Conservation (phyloP, 2,888 invertebrate genomes). For the Adelphocoris suturalis region DNA sequence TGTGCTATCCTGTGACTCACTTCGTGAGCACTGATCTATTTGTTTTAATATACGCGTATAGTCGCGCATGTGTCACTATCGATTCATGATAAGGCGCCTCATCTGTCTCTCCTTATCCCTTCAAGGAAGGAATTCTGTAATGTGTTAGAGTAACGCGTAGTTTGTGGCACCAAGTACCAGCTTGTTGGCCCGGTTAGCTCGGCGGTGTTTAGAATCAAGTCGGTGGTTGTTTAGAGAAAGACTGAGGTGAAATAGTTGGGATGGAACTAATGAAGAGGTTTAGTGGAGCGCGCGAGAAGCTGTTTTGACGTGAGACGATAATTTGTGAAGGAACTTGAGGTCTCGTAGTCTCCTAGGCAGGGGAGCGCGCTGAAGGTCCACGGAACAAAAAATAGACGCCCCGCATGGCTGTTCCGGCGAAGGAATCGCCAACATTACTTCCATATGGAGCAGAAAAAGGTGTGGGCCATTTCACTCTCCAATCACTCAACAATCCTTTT, state of each 20-base stretch:
- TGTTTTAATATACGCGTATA: no score
- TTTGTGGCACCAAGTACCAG: background rate
- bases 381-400: background rate
- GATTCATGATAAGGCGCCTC: no score
- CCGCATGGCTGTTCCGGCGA: background rate
- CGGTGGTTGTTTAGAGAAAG: constrained; percentile 34
- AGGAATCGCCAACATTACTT: constrained; percentile 32
- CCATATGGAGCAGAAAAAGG: constrained; percentile 3
- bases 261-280: constrained; percentile 39
- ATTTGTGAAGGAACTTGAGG: constrained; percentile 39
- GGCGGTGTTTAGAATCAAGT: constrained; percentile 25
- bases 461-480: background rate
- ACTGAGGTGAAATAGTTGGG: constrained; percentile 34
- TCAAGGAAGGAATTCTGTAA: no score
- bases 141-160: no score
- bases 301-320: constrained; percentile 39
- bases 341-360: constrained; percentile 7
- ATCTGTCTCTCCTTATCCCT: no score
- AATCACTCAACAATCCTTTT: background rate
- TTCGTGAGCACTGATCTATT: no score
- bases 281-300: constrained; percentile 30
- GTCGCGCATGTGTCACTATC: no score
- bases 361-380: background rate
- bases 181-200: background rate
- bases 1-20: no score